A percentile compares a stretch with the other conserved stretches of the same genome.
Conservation (phyloP, 2,113 vertebrate species). For the Verasper variegatus region DNA sequence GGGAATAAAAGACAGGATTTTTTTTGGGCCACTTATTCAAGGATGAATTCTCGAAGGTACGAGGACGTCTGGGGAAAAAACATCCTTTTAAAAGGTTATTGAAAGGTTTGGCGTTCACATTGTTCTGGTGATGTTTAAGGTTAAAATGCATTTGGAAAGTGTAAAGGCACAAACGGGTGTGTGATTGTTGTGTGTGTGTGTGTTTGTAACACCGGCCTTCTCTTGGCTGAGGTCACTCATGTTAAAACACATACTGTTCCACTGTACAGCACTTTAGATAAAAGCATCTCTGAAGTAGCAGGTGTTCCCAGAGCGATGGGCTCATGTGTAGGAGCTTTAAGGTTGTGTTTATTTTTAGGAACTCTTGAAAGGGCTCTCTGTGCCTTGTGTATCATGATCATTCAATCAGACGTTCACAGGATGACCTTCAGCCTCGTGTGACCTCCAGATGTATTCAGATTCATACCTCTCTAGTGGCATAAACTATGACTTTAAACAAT, state of each 20-base stretch:
- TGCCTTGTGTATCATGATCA: neutral
- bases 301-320: neutral
- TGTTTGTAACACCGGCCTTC: neutral
- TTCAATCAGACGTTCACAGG: neutral
- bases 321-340: neutral
- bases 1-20: no score
- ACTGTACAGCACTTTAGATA: slow-evolving; percentile 9
- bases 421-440: slow-evolving; percentile 18
- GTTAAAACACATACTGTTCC: slow-evolving; percentile 1
- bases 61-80: no score
- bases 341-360: slow-evolving; percentile 16
- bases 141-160: no score
- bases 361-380: neutral
- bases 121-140: no score
- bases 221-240: neutral
- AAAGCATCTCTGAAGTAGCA: slow-evolving; percentile 11
- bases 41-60: no score
- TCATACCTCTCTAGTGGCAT: slow-evolving; percentile 3
- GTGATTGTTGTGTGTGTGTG: neutral
- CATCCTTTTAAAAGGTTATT: no score
- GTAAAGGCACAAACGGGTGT: no score
- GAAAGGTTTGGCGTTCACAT: no score
- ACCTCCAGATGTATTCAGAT: neutral
- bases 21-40: no score
- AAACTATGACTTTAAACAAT: slow-evolving; percentile 16